A percentile compares a stretch with the other conserved stretches of the same genome.
Evolutionary conservation across 2,113 vertebrate genomes (phyloP).

Genomic region (Rhea pennata): DNA sequence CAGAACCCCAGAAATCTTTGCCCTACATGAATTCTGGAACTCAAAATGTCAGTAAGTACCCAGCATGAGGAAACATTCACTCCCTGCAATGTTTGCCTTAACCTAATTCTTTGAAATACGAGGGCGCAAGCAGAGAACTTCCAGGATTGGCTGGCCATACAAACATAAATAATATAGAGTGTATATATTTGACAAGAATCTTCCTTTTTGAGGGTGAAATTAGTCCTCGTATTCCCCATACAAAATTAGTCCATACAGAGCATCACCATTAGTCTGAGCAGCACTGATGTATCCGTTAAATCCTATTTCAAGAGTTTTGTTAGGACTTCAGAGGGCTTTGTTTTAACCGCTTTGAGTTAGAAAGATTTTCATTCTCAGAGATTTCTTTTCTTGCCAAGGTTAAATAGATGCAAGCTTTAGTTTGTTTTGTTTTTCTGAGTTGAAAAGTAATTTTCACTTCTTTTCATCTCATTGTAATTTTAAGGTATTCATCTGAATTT

Average conservation of each 20-base stretch:
- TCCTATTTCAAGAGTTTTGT: constrained; percentile 47
- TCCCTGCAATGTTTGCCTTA: neutral
- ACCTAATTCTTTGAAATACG: constrained; percentile 17
- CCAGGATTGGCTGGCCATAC: constrained; percentile 17
- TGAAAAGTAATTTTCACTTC: constrained; percentile 65
- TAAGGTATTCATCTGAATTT: constrained; percentile 59
- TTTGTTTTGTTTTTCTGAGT: constrained; percentile 54
- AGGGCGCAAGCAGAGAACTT: neutral
- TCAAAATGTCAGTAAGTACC: constrained; percentile 14
- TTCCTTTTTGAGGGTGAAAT: constrained; percentile 3
- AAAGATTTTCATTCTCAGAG: constrained; percentile 33
- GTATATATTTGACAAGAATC: neutral
- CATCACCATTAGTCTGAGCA: neutral
- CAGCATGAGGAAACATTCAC: neutral
- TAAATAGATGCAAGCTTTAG: constrained; percentile 54
- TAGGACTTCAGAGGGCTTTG: constrained; percentile 43
- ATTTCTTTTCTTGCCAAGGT: constrained; percentile 48
- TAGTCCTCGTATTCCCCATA: neutral
- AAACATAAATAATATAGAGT: neutral
- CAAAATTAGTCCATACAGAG: neutral
- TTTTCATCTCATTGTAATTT: constrained; percentile 63
- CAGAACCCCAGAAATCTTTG: constrained; percentile 12
- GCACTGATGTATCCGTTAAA: constrained; percentile 38
- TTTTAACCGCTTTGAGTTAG: neutral
- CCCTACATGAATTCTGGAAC: constrained; percentile 13